Percentiles rank a stretch among this genome's conserved stretches.
These are phyloP conservation scores for Manduca sexta DNA, from an alignment of 1,140 invertebrate genomes.

Conservation along the genomic window DNA sequence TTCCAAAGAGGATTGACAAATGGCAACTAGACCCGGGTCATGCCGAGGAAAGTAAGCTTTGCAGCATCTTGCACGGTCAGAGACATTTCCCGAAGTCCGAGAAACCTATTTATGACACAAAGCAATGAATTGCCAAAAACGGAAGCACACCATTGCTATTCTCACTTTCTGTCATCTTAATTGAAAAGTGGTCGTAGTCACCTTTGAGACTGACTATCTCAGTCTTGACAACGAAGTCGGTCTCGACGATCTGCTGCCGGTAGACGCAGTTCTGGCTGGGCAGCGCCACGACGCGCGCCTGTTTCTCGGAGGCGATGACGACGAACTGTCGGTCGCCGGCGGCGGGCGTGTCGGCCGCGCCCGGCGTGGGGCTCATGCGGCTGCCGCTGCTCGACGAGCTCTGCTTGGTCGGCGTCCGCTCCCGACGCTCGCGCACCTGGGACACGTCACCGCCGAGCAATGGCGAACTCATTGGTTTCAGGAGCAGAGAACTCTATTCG, in stretches of 20 bases:
- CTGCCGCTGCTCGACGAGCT: constrained; percentile 63
- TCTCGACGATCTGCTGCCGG: constrained; percentile 87
- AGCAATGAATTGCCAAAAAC: too few relatives aligned
- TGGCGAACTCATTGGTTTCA: not conserved
- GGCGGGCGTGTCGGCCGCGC: constrained; percentile 69
- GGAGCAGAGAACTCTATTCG: not conserved
- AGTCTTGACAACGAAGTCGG: constrained; percentile 94
- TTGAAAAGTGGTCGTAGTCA: constrained; percentile 37
- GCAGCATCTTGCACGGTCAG: too few relatives aligned
- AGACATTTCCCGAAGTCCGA: too few relatives aligned
- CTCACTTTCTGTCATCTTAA: too few relatives aligned
- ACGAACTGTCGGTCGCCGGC: constrained; percentile 92
- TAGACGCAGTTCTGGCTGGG: constrained; percentile 95
- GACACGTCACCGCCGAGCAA: not conserved
- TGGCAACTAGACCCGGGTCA: too few relatives aligned
- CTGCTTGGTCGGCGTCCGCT: constrained; percentile 77
- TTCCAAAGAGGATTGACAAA: too few relatives aligned
- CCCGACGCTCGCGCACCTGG: constrained; percentile 49
- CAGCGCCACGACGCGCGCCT: constrained; percentile 93
- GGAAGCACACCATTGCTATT: too few relatives aligned
- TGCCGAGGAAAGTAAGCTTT: too few relatives aligned
- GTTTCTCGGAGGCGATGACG: constrained; percentile 94
- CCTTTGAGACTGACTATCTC: constrained; percentile 95
- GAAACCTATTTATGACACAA: too few relatives aligned
- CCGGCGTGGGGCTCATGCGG: constrained; percentile 84